Evolutionary conservation across 2,888 invertebrate genomes (phyloP), one percentile per base, ranked within the genome.

Genomic region (Drosophila siamana): DNA sequence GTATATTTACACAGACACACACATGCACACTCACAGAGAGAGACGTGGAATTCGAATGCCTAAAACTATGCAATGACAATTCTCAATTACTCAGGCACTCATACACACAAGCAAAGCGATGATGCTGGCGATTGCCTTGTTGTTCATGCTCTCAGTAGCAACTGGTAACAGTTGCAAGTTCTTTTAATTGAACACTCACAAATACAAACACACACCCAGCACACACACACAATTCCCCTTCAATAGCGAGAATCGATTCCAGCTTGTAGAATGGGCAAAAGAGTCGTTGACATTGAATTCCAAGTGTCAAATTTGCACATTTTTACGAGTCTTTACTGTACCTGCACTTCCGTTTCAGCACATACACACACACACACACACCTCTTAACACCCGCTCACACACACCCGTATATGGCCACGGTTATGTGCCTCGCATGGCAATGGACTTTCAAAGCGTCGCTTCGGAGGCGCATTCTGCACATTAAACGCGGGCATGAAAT

Each of bases 51-150:
- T 55, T 15, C 24, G 40, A 69, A 57, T 71, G 88, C 84, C 86
- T 72, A 70, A 75, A 88, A 86, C 86, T 71, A 78, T 88, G 72
- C 80, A 80, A 54, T 73, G 84, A 74, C 80, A 80, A 86, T 86
- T 88, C 60, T 76, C 78, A 83, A 80, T 70, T 69, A 62, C 70
- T 70, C 52, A 63, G 22, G 38, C 22, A 64, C 44, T 26, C 38
- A 38, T 2, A 65, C 11, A 52, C 9, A 50, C 9, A 16, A 11
- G 11, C 13, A 46, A 0, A 47, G 28, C 30, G 19, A 7, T 33
- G 50, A 36, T 50, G 22, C 36, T 50, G 36, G 19, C 11, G 41
- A 41, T 26, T 40, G 51, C 38, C 11, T 4, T 30, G 30, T 30
- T 33, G 33, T 4, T 33, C 11, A n/a, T 33, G 33, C 19, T 19